Evolutionary conservation across 2,888 invertebrate species (phyloP), one percentile per base, ranked within the genome.

Genomic region (Aphidius colemani): DNA sequence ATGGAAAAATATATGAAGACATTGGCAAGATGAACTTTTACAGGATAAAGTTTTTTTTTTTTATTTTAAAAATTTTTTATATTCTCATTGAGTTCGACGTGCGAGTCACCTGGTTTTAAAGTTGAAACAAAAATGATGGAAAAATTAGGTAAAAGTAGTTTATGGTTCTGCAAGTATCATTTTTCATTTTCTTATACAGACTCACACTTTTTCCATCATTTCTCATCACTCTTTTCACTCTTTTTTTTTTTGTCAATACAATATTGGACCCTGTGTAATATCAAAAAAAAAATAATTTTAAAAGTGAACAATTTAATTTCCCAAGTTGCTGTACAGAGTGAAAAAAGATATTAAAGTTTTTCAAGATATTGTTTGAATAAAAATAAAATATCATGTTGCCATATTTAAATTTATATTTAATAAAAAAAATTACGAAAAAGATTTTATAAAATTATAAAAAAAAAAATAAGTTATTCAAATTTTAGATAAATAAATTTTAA

Each of bases 111-210:
- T 59, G 53, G 49, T 41, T 10, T 45, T 45, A 51, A 51, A 63
- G 53, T 43, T 10, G 8, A 53, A 41, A 57, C 30, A 48, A 56
- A 50, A 13, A n/a, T 11, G 40, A 49, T 41, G 39, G 45, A 60
- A 44, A 53, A 56, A 49, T 48, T 9, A 55, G 49, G 59, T 49
- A 45, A 30, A 57, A 18, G 61, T 64, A 64, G 61, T 64, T 64
- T 64, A 64, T 64, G 53, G 40, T 56, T 39, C 57, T 57, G 51
- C 30, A 55, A 62, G 56, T 43, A 59, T 59, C 62, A 59, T 51
- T 56, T 58, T 51, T 65, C 40, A 57, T 30, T 46, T 57, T 45
- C 46, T 18, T 57, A 30, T 5, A 30, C 30, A 18, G 18, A 30
- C 13, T 18, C 5, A 30, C 48, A 39, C 7, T 30, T 40, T 57